A percentile compares a stretch with the other conserved stretches of the same genome.
phyloP scores from a whole-genome alignment of 2,797 vertebrate genomes.

The Pygocentrus nattereri region DNA sequence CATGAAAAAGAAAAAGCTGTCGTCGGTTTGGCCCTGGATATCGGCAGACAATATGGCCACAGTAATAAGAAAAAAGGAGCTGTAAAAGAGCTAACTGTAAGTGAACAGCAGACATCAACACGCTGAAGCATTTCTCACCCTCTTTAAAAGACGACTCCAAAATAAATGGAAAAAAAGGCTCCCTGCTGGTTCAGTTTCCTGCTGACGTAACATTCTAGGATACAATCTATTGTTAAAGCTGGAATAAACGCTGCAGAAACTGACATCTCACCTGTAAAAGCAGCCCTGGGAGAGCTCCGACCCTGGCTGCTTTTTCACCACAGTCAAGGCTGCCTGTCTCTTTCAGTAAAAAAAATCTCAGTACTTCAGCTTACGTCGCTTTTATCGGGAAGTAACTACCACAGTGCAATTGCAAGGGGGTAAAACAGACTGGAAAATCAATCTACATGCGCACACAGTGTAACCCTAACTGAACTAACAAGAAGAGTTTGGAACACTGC shows the following conservation, averaged over 20 bases:
- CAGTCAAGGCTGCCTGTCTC: neutral
- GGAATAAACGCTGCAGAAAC: neutral
- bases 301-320: neutral
- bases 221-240: neutral
- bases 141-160: neutral
- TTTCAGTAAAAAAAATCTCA: neutral
- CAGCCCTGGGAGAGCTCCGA: neutral
- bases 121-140: neutral
- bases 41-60: neutral
- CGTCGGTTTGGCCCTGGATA: too few species aligned
- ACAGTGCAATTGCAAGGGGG: neutral
- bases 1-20: neutral
- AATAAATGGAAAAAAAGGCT: neutral
- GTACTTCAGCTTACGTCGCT: neutral
- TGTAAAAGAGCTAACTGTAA: neutral
- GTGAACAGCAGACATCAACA: neutral
- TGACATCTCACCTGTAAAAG: conserved; percentile 1
- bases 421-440: conserved; percentile 16
- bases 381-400: conserved; percentile 11
- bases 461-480: conserved; percentile 28
- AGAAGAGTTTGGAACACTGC: conserved; percentile 40
- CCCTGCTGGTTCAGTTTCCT: neutral
- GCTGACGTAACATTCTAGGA: neutral
- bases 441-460: neutral
- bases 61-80: too few species aligned